Percentiles rank a stretch among this genome's conserved stretches.
These are phyloP conservation scores for Nephotettix cincticeps DNA, from an alignment of 1,140 invertebrate species.

Conservation along the genomic window DNA sequence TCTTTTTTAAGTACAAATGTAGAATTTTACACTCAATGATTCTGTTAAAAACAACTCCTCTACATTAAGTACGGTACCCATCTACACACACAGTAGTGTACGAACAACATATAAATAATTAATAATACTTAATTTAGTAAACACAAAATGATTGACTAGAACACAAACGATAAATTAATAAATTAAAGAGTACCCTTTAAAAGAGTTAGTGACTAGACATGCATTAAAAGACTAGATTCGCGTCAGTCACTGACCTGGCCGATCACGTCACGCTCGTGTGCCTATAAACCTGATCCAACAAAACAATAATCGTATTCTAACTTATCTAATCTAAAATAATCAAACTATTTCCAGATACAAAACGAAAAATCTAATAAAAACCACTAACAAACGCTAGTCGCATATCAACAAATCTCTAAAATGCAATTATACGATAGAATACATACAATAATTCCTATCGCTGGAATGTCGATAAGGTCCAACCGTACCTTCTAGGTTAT, in stretches of 20 bases:
- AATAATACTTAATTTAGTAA: not conserved
- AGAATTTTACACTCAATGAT: too few relatives aligned
- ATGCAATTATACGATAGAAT: conserved; percentile 6
- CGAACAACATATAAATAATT: not conserved
- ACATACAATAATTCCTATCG: conserved; percentile 6
- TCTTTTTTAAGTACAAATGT: too few relatives aligned
- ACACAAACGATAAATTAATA: not conserved
- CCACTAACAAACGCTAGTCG: conserved; percentile 7
- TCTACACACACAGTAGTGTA: not conserved
- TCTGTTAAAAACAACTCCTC: too few relatives aligned
- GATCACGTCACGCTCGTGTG: too few relatives aligned
- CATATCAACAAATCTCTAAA: not conserved
- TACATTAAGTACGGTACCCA: too few relatives aligned
- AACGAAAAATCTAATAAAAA: conserved; percentile 13
- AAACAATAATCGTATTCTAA: not conserved
- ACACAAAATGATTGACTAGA: conserved; percentile 3
- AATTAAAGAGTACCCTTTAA: conserved; percentile 11
- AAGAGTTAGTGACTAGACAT: conserved; percentile 11
- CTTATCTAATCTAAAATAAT: conserved; percentile 17
- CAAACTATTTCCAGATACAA: conserved; percentile 8
- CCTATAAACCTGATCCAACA: not conserved
- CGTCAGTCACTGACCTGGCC: conserved; percentile 1
- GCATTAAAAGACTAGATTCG: not conserved
- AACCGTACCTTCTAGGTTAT: conserved; percentile 1
- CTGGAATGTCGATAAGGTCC: not conserved